These are phyloP conservation scores for Cataglyphis livida DNA, from an alignment of 2,888 invertebrate species.

Conservation along the genomic window DNA sequence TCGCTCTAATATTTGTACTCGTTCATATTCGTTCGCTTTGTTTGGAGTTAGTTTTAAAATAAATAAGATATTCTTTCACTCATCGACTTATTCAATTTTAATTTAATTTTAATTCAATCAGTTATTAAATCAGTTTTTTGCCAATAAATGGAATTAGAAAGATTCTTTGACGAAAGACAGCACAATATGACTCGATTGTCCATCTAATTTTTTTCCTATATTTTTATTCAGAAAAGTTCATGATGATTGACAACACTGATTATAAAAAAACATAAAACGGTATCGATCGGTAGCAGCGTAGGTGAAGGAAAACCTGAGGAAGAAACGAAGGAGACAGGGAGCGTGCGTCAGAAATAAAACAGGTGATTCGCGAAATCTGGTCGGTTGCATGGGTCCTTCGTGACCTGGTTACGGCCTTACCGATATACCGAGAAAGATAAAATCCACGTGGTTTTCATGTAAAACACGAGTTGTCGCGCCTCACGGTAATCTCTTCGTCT, in stretches of 20 bases:
- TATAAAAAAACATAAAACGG: not conserved
- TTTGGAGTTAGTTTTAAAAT: not conserved
- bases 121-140: not conserved
- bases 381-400: constrained; percentile 62
- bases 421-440: constrained; percentile 72
- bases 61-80: not conserved
- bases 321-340: constrained; percentile 44
- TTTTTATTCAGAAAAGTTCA: not conserved
- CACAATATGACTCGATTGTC: not conserved
- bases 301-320: not conserved
- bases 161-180: not conserved
- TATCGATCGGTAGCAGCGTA: not conserved
- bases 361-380: constrained; percentile 54
- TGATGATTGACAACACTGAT: not conserved
- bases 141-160: not conserved
- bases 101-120: not conserved
- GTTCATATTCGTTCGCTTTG: not conserved
- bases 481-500: constrained; percentile 67
- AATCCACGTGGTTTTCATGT: constrained; percentile 77
- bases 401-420: constrained; percentile 72
- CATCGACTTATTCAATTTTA: constrained; percentile 1
- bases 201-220: not conserved
- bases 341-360: constrained; percentile 59
- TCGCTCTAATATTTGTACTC: not conserved
- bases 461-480: constrained; percentile 80